A percentile compares a stretch with the other conserved stretches of the same genome.
These are phyloP conservation scores for Dermatemys mawii DNA, from an alignment of 2,113 vertebrate species.

Conservation along the genomic window DNA sequence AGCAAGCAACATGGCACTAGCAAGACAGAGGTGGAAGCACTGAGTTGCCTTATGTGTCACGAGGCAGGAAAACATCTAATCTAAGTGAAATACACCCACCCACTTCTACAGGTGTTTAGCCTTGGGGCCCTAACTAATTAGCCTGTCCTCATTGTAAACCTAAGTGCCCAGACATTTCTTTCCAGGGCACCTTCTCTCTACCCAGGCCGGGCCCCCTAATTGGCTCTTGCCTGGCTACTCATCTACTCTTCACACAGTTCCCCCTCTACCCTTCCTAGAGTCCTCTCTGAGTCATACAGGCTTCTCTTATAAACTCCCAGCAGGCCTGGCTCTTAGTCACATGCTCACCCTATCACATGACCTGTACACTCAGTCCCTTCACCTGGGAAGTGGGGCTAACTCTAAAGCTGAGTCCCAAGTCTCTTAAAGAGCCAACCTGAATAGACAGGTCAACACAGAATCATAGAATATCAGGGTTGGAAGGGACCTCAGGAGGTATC, in stretches of 20 bases:
- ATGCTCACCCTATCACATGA: neutral
- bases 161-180: neutral
- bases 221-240: neutral
- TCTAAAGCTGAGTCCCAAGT: neutral
- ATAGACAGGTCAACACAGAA: neutral
- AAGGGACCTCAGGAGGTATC: no score
- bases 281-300: neutral
- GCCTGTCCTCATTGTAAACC: neutral
- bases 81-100: neutral
- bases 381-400: neutral
- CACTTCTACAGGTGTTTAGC: neutral
- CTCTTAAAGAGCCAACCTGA: no score
- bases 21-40: neutral
- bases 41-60: neutral
- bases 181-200: neutral
- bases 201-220: neutral
- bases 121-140: neutral
- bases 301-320: neutral
- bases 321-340: neutral
- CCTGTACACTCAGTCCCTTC: neutral
- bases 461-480: no score
- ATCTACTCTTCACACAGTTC: neutral
- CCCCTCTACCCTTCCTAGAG: neutral
- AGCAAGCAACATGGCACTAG: neutral
- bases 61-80: neutral